A percentile compares a stretch with the other conserved stretches of the same genome.
Conservation (phyloP, 1,140 invertebrate species). For the Bacillus rossius region DNA sequence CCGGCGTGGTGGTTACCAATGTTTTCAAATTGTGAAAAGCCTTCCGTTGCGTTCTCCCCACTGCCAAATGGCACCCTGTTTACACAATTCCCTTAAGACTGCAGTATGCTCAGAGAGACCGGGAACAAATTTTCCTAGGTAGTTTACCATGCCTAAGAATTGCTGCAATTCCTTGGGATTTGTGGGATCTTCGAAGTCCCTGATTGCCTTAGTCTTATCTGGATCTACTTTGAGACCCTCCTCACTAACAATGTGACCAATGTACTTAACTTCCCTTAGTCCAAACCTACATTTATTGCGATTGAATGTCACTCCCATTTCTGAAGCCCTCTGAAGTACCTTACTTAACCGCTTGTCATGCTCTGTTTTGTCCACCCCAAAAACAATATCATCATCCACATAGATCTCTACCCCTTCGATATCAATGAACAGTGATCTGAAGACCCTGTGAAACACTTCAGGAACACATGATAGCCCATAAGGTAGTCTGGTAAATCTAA, state of each 20-base stretch:
- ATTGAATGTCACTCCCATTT: slow-evolving; percentile 29
- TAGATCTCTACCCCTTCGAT: slow-evolving; percentile 16
- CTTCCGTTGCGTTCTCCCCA: too few relatives aligned
- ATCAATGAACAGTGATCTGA: slow-evolving; percentile 15
- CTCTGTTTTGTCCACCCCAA: slow-evolving; percentile 9
- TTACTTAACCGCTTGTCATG: slow-evolving; percentile 17
- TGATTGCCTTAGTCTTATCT: slow-evolving; percentile 31
- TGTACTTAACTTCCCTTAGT: slow-evolving; percentile 26
- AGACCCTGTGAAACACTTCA: slow-evolving; percentile 22
- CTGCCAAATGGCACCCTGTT: too few relatives aligned
- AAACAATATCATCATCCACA: slow-evolving; percentile 25
- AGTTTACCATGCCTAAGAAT: slow-evolving; percentile 17
- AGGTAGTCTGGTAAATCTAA: slow-evolving; percentile 9
- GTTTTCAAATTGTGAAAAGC: too few relatives aligned
- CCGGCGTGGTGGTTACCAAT: neutral
- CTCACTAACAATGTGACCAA: slow-evolving; percentile 36
- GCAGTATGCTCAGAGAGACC: neutral
- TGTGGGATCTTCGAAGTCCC: slow-evolving; percentile 27
- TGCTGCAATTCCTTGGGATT: slow-evolving; percentile 12
- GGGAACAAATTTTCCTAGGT: slow-evolving; percentile 16
- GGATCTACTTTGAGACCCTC: slow-evolving; percentile 31
- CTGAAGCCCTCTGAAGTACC: slow-evolving; percentile 21
- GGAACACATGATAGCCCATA: slow-evolving; percentile 16
- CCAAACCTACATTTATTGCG: slow-evolving; percentile 27
- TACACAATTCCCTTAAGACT: too few relatives aligned